Evolutionary conservation across 2,888 invertebrate species (phyloP), one percentile per base, ranked within the genome.

Genomic region (Tolmerus cingulatus): DNA sequence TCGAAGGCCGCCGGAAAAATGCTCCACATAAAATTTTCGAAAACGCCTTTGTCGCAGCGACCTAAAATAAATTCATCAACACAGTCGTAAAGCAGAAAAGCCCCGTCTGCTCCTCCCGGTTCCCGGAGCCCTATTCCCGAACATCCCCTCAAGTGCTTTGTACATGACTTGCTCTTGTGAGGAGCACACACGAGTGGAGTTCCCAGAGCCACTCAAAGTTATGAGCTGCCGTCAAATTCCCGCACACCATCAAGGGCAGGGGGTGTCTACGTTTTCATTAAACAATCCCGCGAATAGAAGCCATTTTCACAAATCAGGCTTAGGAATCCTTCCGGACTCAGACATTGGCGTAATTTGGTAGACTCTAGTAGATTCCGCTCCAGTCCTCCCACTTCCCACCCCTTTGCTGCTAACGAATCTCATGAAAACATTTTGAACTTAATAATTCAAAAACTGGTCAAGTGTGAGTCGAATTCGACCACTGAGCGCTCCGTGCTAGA

Each of bases 41-140:
- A 79, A 82, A 82, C 66, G 34, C 37, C 37, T 82, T 27, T 57
- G 57, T 66, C 37, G 82, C 57, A 82, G 57, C 37, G 82, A 57
- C 57, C 57, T 57, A 57, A 82, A 82, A 82, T 82, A 82, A 82
- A 82, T 82, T 82, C 82, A 82, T 66, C 82, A 57, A 66, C 82
- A 66, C 82, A 57, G 19, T 1, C 57, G 55, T 81, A 34, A 81
- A 81, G 16, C 30, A 37, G 34, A 37, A 66, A 37, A 2, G 1
- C 40, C n/a, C 34, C 19, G 37, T 66, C n/a, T 1, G 34, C 66
- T 27, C 51, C 79, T 1, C 66, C 66, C 5, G 51, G 8, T 5
- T 19, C n/a, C 7, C 66, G 23, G 27, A 4, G 23, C 19, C 66
- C 19, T 1, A 27, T 27, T 19, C 66, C 23, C 9, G 76, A 0